Evolutionary conservation across 2,888 invertebrate genomes (phyloP).

Genomic region (Drosophila rubida): DNA sequence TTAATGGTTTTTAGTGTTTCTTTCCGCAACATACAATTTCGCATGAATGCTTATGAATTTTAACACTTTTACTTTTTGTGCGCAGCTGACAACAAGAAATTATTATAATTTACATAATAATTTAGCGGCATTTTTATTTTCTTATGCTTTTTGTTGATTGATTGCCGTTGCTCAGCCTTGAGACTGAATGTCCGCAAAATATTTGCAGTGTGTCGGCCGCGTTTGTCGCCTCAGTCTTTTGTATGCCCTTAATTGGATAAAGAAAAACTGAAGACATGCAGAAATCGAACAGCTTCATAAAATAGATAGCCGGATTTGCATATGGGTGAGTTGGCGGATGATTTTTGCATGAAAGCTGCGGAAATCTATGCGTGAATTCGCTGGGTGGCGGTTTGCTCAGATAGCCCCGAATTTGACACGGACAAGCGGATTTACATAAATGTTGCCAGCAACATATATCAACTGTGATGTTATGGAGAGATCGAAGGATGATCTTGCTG

Average conservation of each 20-base stretch:
- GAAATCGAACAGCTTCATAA: conserved; percentile 45
- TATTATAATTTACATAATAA: conserved; percentile 67
- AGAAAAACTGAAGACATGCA: conserved; percentile 51
- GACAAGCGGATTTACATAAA: conserved; percentile 48
- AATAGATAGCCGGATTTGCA: conserved; percentile 54
- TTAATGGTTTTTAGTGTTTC: conserved; percentile 38
- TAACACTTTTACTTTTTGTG: conserved; percentile 72
- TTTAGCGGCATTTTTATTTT: conserved; percentile 46
- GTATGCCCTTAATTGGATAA: conserved; percentile 63
- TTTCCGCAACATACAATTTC: conserved; percentile 47
- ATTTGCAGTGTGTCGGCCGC: conserved; percentile 21
- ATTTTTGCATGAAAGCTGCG: conserved; percentile 50
- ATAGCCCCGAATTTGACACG: conserved; percentile 36
- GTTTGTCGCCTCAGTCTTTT: conserved; percentile 70
- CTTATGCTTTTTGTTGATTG: conserved; percentile 55
- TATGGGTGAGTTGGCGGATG: conserved; percentile 36
- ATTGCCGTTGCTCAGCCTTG: conserved; percentile 53
- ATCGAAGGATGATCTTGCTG: conserved; percentile 35
- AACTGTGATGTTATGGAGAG: conserved; percentile 6
- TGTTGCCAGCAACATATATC: conserved; percentile 35
- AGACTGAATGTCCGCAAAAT: conserved; percentile 26
- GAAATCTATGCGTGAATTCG: conserved; percentile 35
- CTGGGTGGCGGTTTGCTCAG: conserved; percentile 46
- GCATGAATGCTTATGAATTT: conserved; percentile 43
- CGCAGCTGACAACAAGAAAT: conserved; percentile 53